These are phyloP conservation scores for Eudorcas thomsonii DNA, from an alignment of 2,113 vertebrate species.

Conservation along the genomic window DNA sequence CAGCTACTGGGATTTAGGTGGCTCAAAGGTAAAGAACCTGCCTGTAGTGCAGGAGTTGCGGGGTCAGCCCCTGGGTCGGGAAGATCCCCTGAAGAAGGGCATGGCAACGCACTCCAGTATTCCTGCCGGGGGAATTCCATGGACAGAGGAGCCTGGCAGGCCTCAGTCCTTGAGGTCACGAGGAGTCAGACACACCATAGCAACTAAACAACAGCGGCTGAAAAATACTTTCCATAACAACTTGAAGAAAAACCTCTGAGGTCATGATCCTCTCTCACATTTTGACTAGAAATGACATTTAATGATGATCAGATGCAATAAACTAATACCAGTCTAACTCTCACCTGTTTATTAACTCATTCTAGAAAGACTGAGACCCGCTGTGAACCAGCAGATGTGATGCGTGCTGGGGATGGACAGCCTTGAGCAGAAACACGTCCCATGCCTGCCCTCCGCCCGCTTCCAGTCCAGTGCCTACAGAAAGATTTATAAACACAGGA, in stretches of 20 bases:
- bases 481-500: not conserved
- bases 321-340: rapidly evolving
- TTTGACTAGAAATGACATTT: not conserved
- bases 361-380: rapidly evolving
- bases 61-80: not conserved
- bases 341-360: not conserved
- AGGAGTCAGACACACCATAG: not conserved
- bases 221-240: not conserved
- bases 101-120: not conserved
- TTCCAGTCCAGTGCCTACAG: not conserved
- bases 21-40: not conserved
- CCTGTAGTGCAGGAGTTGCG: not conserved
- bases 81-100: not conserved
- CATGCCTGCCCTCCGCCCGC: rapidly evolving
- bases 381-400: rapidly evolving
- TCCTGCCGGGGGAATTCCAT: not conserved
- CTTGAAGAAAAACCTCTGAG: not conserved
- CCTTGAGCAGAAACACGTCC: rapidly evolving
- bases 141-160: not conserved
- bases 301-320: too few species aligned
- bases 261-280: not conserved
- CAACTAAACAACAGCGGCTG: not conserved
- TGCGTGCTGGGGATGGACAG: rapidly evolving
- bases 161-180: not conserved
- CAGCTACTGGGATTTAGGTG: not conserved